Conservation (phyloP, 2,113 vertebrate species). For the Labeo rohita region DNA sequence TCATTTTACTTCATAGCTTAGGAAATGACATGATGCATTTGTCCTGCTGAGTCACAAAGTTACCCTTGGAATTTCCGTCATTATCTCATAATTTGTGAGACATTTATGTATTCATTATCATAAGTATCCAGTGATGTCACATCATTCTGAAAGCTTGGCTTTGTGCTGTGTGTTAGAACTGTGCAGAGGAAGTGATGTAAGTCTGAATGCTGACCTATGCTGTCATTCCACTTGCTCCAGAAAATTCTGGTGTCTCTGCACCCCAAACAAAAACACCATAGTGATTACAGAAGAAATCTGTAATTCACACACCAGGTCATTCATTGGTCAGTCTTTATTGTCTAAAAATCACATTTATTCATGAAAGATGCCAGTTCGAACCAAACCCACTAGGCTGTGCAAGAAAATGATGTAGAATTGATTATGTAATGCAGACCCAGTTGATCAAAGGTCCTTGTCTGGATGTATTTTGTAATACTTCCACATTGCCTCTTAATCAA, state of each 20-base stretch:
- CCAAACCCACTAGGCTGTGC: not conserved
- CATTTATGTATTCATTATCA: not conserved
- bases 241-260: not conserved
- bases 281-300: not conserved
- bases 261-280: not conserved
- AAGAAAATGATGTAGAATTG: not conserved
- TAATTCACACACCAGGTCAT: not conserved
- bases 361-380: slow-evolving; percentile 43
- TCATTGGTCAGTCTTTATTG: slow-evolving; percentile 15
- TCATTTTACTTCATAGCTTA: no score
- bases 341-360: slow-evolving; percentile 44
- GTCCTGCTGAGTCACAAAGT: no score
- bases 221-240: slow-evolving; percentile 26
- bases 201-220: slow-evolving; percentile 36
- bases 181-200: slow-evolving; percentile 16
- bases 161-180: slow-evolving; percentile 8
- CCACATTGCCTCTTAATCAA: not conserved
- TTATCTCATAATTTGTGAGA: not conserved
- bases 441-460: slow-evolving; percentile 22
- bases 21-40: no score
- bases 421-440: slow-evolving; percentile 27
- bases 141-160: not conserved
- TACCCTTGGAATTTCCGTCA: not conserved
- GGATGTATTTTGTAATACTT: slow-evolving; percentile 39
- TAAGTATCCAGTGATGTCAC: slow-evolving; percentile 11